Percentiles rank a stretch among this genome's conserved stretches.
Evolutionary conservation across 2,888 invertebrate genomes (phyloP).

Genomic region (Meteorus cinctellus): DNA sequence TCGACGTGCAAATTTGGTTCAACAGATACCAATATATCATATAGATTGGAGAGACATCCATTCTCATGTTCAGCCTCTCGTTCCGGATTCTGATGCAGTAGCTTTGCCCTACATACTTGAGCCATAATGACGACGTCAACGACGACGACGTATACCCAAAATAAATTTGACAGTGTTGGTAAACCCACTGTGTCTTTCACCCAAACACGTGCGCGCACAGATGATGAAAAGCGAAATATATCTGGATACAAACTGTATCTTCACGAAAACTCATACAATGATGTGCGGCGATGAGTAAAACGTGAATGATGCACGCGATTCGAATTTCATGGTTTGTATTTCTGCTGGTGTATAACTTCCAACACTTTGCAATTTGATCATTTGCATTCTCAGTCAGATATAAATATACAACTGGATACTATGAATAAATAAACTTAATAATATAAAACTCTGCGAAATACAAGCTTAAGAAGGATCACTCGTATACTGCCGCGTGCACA

Average conservation of each 20-base stretch:
- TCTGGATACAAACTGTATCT: background rate
- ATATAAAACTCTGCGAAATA: background rate
- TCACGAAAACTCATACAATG: background rate
- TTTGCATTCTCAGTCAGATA: background rate
- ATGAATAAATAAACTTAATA: background rate
- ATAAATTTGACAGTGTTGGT: constrained; percentile 19
- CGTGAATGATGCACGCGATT: background rate
- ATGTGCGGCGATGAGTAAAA: background rate
- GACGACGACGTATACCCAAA: background rate
- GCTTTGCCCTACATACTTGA: constrained; percentile 10
- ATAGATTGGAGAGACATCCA: background rate
- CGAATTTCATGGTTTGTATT: constrained; percentile 1
- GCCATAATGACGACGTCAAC: background rate
- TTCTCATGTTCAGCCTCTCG: background rate
- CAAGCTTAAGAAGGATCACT: background rate
- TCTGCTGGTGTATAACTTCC: constrained; percentile 6
- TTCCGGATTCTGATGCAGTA: constrained; percentile 13
- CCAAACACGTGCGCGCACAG: background rate
- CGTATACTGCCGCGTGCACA: too few relatives aligned
- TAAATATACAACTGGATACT: background rate
- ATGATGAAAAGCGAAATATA: background rate
- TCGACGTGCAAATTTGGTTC: too few relatives aligned
- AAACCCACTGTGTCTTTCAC: background rate
- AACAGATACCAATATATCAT: background rate
- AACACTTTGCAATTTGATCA: background rate